Conservation (phyloP, 2,113 vertebrate species). For the Orcinus orca region DNA sequence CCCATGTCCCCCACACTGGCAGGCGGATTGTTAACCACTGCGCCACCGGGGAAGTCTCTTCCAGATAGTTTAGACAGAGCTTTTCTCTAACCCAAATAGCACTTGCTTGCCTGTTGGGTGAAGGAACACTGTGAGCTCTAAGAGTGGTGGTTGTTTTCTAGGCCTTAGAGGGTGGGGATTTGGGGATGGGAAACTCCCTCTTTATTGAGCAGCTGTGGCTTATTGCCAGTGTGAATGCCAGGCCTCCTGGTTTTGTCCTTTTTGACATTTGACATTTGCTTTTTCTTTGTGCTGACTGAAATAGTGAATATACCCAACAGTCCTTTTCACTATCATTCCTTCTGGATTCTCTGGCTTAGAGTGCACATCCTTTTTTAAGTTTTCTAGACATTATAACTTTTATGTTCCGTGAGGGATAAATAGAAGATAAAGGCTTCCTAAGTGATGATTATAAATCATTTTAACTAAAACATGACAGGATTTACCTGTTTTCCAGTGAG, state of each 20-base stretch:
- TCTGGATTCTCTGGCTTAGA: background rate
- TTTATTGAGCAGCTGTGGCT: background rate
- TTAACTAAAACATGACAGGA: background rate
- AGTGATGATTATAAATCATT: background rate
- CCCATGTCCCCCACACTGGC: no score
- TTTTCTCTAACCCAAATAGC: background rate
- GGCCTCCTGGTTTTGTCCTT: background rate
- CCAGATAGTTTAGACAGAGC: background rate
- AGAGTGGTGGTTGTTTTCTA: background rate
- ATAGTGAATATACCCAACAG: background rate
- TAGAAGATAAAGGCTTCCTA: background rate
- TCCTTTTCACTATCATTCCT: background rate
- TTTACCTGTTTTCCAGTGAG: background rate
- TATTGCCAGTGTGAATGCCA: background rate
- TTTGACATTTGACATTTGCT: background rate
- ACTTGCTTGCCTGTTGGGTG: background rate
- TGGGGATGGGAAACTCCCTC: background rate
- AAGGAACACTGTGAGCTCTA: background rate
- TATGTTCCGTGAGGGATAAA: background rate
- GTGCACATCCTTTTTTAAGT: background rate
- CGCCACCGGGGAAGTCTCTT: no score
- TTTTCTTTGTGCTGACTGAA: background rate
- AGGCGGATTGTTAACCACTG: no score
- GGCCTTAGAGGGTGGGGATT: background rate
- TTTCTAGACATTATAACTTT: background rate